Percentiles rank a stretch among this genome's conserved stretches.
phyloP scores from a whole-genome alignment of 2,888 invertebrate species.

The Plebejus melissa region DNA sequence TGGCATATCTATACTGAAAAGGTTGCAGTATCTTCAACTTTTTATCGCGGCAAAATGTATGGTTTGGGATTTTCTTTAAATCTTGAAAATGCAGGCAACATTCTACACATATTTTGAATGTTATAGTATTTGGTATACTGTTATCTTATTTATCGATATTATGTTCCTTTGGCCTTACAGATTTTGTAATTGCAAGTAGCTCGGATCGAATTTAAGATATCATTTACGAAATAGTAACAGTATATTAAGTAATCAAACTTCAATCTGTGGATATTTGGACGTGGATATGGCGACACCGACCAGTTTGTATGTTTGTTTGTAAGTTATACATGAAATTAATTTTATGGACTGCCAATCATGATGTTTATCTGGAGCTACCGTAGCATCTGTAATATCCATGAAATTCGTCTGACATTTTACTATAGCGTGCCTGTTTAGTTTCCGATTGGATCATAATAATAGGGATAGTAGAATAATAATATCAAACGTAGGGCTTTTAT shows the following conservation, averaged over 20 bases:
- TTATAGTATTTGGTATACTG: constrained; percentile 22
- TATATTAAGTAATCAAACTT: constrained; percentile 21
- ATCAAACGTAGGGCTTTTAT: too few relatives aligned
- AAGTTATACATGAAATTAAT: not conserved
- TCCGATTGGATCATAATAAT: not conserved
- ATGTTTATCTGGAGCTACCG: not conserved
- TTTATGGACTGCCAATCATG: not conserved
- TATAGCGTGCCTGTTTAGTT: not conserved
- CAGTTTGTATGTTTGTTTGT: not conserved
- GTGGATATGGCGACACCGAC: constrained; percentile 13
- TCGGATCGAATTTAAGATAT: constrained; percentile 20
- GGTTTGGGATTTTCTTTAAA: too few relatives aligned
- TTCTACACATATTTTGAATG: too few relatives aligned
- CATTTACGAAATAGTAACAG: constrained; percentile 17
- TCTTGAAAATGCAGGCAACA: too few relatives aligned
- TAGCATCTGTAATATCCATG: not conserved
- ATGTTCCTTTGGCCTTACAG: not conserved
- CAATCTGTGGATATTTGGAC: not conserved
- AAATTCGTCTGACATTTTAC: not conserved
- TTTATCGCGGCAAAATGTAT: too few relatives aligned
- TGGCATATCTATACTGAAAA: too few relatives aligned
- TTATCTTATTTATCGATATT: constrained; percentile 32
- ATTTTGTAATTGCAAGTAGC: constrained; percentile 14
- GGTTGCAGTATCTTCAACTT: too few relatives aligned
- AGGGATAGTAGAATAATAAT: too few relatives aligned